Evolutionary conservation across 2,113 vertebrate genomes (phyloP), one percentile per base, ranked within the genome.

Genomic region (Pampusana beccarii): DNA sequence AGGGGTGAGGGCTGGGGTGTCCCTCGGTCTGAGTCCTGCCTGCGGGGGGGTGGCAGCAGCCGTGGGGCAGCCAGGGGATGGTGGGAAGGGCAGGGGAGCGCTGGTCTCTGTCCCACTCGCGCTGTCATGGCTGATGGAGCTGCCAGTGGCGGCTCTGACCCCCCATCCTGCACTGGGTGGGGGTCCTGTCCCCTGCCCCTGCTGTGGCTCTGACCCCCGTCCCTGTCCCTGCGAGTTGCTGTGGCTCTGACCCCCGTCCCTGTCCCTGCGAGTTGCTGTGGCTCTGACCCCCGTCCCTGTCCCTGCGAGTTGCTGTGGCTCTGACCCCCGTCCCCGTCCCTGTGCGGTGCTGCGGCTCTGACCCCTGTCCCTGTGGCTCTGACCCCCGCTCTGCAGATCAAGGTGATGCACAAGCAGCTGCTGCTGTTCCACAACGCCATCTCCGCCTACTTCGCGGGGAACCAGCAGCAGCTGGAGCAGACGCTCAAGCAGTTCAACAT

Each of bases 381-480:
- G 38, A 40, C 38, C 38, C 40, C 42, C 15, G 14, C 7, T 18
- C 50, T 13, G 21, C 98, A 99, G 99, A 98, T 99, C 92, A 99
- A 99, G 95, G 99, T 99, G 97, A 99, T 99, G 99, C 99, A 99
- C 96, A 99, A 99, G 97, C 99, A 99, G 97, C 98, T 99, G 53
- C 98, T 99, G 64, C 99, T 99, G 77, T 99, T 99, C 98, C 99
- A 99, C 97, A 99, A 99, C 2, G 99, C 99, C 88, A 99, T 99
- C 97, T 99, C 99, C 0, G 99, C 99, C 10, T 99, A 99, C 98
- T 99, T 99, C 72, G 99, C 99, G 4, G 99, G 99, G 86, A 99
- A 99, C 98, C 99, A 99, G 98, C 99, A 99, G 98, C 99, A 99
- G 95, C 96, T 99, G 97, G 99, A 99, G 97, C 99, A 99, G 98